Base-by-base conservation (phyloP, 2,888 invertebrate species). In the Limulus polyphemus region DNA sequence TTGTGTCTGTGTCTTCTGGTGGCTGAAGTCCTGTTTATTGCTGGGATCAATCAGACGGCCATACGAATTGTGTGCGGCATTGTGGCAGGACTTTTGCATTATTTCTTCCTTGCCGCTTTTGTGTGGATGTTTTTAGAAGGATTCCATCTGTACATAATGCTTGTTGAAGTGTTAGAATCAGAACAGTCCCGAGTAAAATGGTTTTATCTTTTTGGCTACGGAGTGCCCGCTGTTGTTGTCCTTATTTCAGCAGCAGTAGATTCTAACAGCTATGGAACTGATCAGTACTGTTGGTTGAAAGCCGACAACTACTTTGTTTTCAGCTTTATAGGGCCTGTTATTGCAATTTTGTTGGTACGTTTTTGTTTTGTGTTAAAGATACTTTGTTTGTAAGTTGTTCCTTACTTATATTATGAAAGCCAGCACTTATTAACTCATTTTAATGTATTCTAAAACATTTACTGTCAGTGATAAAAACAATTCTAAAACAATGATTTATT, bases 71-170 rank as follows among this genome's bases (percentile, higher is more conserved):
- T 89, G 69, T 94, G 94, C 76, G 88, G 91, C 55, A 82, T 92
- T 67, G 86, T 94, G 67, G 92, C 93, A 63, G 90, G 90, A 32
- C 80, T 90, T 64, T 79, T 94, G 67, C 77, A 79, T 68, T 79
- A 75, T 70, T 87, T 92, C 80, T 92, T 94, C 79, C 80, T 94
- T 69, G 88, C 90, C 67, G 88, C 92, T 51, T 93, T 93, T 75
- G 86, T 89, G 63, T 95, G 95, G 94, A 93, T 94, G 87, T 92
- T 93, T 78, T 83, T 94, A 71, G 94, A 94, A 86, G 94, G 93
- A 71, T 90, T 93, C 78, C 94, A 95, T 79, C 82, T 95, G 50
- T 94, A 94, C 81, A 88, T 92, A 65, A 91, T 94, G 87, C 81
- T 94, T 65, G 87, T 94, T 70, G 92, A 93, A 78, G 93, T 93